A percentile compares a stretch with the other conserved stretches of the same genome.
These are phyloP conservation scores for Drosophila prolongata DNA, from an alignment of 2,888 invertebrate species.

Conservation along the genomic window DNA sequence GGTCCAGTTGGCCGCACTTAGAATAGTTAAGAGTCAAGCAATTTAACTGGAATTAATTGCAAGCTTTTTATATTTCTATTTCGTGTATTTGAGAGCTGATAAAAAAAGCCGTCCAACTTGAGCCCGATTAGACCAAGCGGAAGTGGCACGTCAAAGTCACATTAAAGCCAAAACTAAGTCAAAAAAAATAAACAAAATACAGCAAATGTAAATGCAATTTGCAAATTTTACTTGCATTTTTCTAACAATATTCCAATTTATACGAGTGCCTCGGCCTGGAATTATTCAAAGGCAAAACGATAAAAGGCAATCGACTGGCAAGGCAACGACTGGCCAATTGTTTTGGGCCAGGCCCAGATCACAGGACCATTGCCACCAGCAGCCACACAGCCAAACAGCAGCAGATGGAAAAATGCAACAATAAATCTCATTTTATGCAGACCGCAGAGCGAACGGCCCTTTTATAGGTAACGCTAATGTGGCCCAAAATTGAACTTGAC, in stretches of 20 bases:
- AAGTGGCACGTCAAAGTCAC: slow-evolving; percentile 53
- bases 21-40: slow-evolving; percentile 42
- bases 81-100: slow-evolving; percentile 37
- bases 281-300: slow-evolving; percentile 64
- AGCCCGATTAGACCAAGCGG: slow-evolving; percentile 50
- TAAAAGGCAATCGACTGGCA: slow-evolving; percentile 48
- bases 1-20: slow-evolving; percentile 53
- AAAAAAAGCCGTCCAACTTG: slow-evolving; percentile 57
- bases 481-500: slow-evolving; percentile 84
- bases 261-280: slow-evolving; percentile 41
- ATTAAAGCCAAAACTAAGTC: slow-evolving; percentile 27
- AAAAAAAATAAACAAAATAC: slow-evolving; percentile 5
- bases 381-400: slow-evolving; percentile 26
- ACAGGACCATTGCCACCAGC: slow-evolving; percentile 73
- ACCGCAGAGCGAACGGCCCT: slow-evolving; percentile 74
- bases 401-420: slow-evolving; percentile 78
- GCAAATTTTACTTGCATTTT: slow-evolving; percentile 35
- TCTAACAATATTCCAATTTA: slow-evolving; percentile 70
- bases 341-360: slow-evolving; percentile 52
- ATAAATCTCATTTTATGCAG: slow-evolving; percentile 82
- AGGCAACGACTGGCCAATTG: slow-evolving; percentile 49
- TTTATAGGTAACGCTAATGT: slow-evolving; percentile 84
- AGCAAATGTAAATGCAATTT: slow-evolving; percentile 30
- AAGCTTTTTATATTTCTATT: slow-evolving; percentile 40
- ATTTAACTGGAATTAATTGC: slow-evolving; percentile 54